A percentile compares a stretch with the other conserved stretches of the same genome.
Evolutionary conservation across 2,888 invertebrate species (phyloP).

Genomic region (Diachrysia chrysitis): DNA sequence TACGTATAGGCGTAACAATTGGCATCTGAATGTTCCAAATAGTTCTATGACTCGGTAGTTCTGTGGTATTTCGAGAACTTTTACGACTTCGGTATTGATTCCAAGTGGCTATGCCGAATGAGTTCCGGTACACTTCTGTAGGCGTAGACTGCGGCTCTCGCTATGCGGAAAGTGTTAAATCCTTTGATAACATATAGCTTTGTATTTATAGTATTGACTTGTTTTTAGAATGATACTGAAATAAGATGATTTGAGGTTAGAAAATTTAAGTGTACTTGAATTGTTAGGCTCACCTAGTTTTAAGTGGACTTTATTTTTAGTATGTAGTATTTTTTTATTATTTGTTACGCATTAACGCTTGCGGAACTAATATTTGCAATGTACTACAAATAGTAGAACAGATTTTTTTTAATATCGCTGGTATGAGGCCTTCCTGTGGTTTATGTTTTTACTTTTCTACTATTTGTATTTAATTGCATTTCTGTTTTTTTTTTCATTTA

Average conservation of each 20-base stretch:
- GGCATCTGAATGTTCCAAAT: conserved; percentile 44
- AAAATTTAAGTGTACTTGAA: no score
- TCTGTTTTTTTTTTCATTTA: no score
- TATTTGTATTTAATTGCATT: no score
- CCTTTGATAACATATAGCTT: conserved; percentile 17
- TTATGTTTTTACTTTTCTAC: no score
- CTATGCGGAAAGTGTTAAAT: conserved; percentile 44
- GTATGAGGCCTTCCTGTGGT: no score
- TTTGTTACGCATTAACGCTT: no score
- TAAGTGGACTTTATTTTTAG: no score
- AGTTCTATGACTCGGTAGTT: conserved; percentile 28
- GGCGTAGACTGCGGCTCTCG: conserved; percentile 37
- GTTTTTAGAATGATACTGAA: neutral
- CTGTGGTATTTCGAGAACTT: conserved; percentile 65
- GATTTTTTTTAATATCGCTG: no score
- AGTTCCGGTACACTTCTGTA: conserved; percentile 61
- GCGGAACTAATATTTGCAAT: no score
- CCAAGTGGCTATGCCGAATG: conserved; percentile 63
- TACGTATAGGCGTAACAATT: conserved; percentile 33
- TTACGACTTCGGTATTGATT: conserved; percentile 73
- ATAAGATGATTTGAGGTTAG: neutral
- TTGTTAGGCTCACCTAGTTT: no score
- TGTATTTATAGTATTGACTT: neutral
- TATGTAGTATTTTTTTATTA: no score
- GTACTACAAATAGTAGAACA: no score